These are phyloP conservation scores for Lucinisca nassula DNA, from an alignment of 2,888 invertebrate genomes.

Conservation along the genomic window DNA sequence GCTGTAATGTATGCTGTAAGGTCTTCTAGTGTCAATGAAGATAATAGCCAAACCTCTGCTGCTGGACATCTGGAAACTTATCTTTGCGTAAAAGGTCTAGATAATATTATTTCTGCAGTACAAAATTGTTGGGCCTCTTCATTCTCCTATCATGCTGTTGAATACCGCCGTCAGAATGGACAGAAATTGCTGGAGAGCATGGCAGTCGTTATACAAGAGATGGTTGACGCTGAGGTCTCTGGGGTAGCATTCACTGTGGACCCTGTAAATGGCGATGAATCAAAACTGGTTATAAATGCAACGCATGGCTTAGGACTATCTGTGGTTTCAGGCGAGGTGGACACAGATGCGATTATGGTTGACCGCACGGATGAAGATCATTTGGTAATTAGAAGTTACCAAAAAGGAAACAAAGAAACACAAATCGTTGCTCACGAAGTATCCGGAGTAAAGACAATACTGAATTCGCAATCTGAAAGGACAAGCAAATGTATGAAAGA, in stretches of 20 bases:
- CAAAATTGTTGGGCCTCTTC: background rate
- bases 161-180: constrained; percentile 7
- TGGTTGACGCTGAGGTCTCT: constrained; percentile 26
- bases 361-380: too few species aligned
- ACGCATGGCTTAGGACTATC: constrained; percentile 17
- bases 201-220: constrained; percentile 32
- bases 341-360: background rate
- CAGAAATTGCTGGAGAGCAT: constrained; percentile 3
- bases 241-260: constrained; percentile 33
- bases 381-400: too few species aligned
- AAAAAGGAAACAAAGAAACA: too few species aligned
- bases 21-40: constrained; percentile 18
- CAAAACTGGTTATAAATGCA: constrained; percentile 24
- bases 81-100: background rate
- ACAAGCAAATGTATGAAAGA: too few species aligned
- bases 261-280: constrained; percentile 16
- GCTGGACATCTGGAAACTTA: constrained; percentile 17
- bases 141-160: background rate
- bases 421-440: too few species aligned
- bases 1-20: constrained; percentile 7
- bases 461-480: too few species aligned
- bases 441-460: too few species aligned
- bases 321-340: constrained; percentile 18
- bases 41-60: background rate
- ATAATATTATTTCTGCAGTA: background rate